Evolutionary conservation across 2,888 invertebrate species (phyloP), one percentile per base, ranked within the genome.

Genomic region (Apoderus coryli): DNA sequence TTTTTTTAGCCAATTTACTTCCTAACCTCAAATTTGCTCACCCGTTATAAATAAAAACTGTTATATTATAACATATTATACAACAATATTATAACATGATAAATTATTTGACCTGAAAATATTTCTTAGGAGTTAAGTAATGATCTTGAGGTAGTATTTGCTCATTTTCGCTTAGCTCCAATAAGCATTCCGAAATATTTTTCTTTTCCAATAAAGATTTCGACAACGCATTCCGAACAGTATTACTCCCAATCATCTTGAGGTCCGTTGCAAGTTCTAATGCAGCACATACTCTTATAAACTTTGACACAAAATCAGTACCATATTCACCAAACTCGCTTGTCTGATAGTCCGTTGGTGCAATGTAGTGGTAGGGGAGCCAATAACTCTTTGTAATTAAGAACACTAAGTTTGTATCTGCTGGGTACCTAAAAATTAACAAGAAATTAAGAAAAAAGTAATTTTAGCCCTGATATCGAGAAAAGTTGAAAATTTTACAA

Each of bases 261-360:
- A 84, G 53, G 15, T 72, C 59, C 0, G 62, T 61, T 2, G 77
- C 74, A 32, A 71, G 53, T 1, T 76, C 78, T 4, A 84, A 50
- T 0, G 76, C 74, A 1, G 74, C 73, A 53, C 69, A 77, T 1
- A 79, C 64, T 24, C 76, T 64, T 29, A 85, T 75, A 44, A 77
- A 67, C 1, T 69, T 64, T 0, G 77, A 71, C 0, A 69, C 67
- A 34, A 67, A 72, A 4, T 77, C 82, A 1, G 56, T 56, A 59
- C 71, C 72, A 45, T 85, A 85, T 25, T 68, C 67, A 3, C 85
- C 85, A 41, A 67, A 85, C 56, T 86, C 85, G 5, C 78, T 76
- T n/a, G 71, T 72, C 48, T 80, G 79, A 57, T 80, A 85, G 48
- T 86, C 85, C 59, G 73, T 72, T 0, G 82, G 78, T 12, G 79